These are phyloP conservation scores for Passerina amoena DNA, from an alignment of 2,113 vertebrate genomes.

Conservation along the genomic window DNA sequence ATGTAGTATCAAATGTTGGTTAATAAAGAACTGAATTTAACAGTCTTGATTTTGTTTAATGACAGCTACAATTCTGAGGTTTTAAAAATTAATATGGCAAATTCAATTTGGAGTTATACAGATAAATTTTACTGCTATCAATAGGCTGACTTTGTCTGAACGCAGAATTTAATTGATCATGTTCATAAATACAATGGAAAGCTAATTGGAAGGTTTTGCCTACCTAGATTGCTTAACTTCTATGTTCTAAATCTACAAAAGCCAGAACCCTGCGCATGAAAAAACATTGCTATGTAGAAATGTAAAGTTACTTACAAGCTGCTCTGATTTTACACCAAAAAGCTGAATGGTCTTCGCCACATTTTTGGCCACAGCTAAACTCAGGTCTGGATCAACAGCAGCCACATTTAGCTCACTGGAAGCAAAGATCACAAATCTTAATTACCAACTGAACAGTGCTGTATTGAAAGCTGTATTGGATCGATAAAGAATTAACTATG, in stretches of 20 bases:
- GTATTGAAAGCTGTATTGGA: neutral
- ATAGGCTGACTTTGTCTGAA: neutral
- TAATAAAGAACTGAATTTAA: neutral
- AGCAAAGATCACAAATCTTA: conserved; percentile 37
- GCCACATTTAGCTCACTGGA: conserved; percentile 93
- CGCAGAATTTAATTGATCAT: neutral
- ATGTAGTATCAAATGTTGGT: neutral
- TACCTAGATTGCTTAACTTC: neutral
- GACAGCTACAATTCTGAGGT: neutral
- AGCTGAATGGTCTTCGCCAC: conserved; percentile 94
- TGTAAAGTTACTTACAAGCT: conserved; percentile 84
- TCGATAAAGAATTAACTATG: neutral
- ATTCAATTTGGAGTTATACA: neutral
- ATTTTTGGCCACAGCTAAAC: conserved; percentile 90
- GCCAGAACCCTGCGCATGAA: neutral
- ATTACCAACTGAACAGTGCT: neutral
- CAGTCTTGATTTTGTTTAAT: neutral
- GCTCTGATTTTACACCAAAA: conserved; percentile 94
- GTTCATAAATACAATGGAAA: neutral
- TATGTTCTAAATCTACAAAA: neutral
- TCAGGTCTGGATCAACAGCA: conserved; percentile 88
- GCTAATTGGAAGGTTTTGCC: neutral
- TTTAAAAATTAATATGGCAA: neutral
- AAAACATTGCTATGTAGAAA: neutral
- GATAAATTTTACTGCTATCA: neutral